Evolutionary conservation across 2,113 vertebrate genomes (phyloP).

Genomic region (Lophochroa leadbeateri): DNA sequence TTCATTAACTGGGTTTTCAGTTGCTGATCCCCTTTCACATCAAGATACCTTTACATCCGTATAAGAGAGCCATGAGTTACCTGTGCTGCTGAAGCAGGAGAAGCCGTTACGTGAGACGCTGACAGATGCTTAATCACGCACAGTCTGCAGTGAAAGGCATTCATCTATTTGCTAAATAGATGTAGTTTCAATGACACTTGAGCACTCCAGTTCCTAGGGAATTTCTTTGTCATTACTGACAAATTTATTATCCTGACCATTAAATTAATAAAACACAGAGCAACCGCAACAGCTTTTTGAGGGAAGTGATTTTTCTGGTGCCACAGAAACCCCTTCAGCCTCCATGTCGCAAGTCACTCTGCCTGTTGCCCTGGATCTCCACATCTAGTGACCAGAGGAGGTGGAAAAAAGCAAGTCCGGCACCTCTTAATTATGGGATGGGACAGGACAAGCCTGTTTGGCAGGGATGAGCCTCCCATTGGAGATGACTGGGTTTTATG

Average conservation of each 20-base stretch:
- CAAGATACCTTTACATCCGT: background rate
- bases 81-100: background rate
- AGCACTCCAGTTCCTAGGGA: slow-evolving; percentile 35
- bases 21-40: background rate
- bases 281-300: background rate
- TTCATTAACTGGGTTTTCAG: background rate
- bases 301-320: background rate
- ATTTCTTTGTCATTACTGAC: slow-evolving; percentile 60
- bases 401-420: background rate
- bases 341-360: background rate
- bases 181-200: slow-evolving; percentile 62
- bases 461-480: background rate
- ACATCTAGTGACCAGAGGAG: background rate
- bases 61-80: background rate
- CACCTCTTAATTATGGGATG: background rate
- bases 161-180: slow-evolving; percentile 65
- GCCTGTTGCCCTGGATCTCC: background rate
- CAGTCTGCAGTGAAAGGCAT: slow-evolving; percentile 13
- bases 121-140: slow-evolving; percentile 59
- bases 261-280: slow-evolving; percentile 21
- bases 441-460: background rate
- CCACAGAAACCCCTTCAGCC: background rate
- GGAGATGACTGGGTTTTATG: background rate
- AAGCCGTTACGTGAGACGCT: background rate
- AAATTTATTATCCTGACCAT: slow-evolving; percentile 60